Conservation (phyloP, 2,888 invertebrate species). For the Luffia ferchaultella region DNA sequence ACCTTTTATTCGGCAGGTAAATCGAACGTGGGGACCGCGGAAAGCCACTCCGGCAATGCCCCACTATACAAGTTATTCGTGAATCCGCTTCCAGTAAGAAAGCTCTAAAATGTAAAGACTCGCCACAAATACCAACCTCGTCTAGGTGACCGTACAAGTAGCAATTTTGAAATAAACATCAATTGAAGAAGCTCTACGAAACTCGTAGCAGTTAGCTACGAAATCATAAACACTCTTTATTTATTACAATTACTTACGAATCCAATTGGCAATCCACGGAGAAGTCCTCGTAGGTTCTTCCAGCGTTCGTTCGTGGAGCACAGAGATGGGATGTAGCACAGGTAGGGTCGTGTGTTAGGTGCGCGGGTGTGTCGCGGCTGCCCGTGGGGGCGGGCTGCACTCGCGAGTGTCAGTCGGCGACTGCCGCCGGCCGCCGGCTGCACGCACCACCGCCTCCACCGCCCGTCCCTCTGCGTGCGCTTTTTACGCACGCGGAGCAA, state of each 20-base stretch:
- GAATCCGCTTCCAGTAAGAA: conserved; percentile 5
- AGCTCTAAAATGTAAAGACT: conserved; percentile 20
- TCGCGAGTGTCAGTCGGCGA: conserved; percentile 53
- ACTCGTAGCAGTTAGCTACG: background rate
- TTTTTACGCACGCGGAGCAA: conserved; percentile 51
- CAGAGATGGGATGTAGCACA: background rate
- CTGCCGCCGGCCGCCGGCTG: conserved; percentile 39
- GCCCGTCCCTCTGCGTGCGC: conserved; percentile 48
- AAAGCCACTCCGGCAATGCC: conserved; percentile 36
- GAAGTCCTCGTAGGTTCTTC: background rate
- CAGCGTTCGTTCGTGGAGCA: background rate
- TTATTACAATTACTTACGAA: background rate
- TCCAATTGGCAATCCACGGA: background rate
- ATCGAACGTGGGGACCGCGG: conserved; percentile 54
- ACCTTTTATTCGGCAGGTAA: conserved; percentile 63
- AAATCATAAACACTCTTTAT: background rate
- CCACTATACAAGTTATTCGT: conserved; percentile 28
- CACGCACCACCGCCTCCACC: conserved; percentile 22
- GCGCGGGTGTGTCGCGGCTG: conserved; percentile 1
- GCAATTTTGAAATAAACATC: no score
- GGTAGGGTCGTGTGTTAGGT: conserved; percentile 1
- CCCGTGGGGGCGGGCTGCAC: conserved; percentile 59
- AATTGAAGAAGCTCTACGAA: conserved; percentile 15
- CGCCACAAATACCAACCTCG: no score
- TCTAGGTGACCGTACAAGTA: no score